These are phyloP conservation scores for Neuroscelio doddi DNA, from an alignment of 2,888 invertebrate genomes.

Conservation along the genomic window DNA sequence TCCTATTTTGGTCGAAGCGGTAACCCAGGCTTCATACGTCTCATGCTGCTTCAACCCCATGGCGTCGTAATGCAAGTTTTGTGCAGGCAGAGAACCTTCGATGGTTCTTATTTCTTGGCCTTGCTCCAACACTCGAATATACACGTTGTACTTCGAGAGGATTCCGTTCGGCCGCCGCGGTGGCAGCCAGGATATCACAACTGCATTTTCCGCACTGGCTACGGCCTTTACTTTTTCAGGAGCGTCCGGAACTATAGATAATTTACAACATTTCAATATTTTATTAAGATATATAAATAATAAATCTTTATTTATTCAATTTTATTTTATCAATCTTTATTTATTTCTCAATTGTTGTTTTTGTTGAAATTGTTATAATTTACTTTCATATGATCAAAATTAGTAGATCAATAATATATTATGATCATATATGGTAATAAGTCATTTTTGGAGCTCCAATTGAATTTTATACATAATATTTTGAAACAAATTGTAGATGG, in stretches of 20 bases:
- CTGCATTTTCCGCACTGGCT: constrained; percentile 75
- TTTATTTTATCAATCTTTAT: not conserved
- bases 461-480: too few relatives aligned
- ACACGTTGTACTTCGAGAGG: constrained; percentile 77
- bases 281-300: too few relatives aligned
- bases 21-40: constrained; percentile 77
- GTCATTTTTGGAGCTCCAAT: too few relatives aligned
- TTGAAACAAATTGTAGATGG: too few relatives aligned
- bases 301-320: not conserved
- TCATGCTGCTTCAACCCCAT: constrained; percentile 74
- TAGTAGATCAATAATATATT: too few relatives aligned
- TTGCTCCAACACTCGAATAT: constrained; percentile 74
- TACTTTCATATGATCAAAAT: too few relatives aligned
- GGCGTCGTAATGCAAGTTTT: constrained; percentile 74
- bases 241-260: constrained; percentile 75
- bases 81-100: constrained; percentile 71
- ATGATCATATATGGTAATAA: too few relatives aligned
- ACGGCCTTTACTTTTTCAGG: constrained; percentile 78
- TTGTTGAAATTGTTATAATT: too few relatives aligned
- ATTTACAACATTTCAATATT: too few relatives aligned
- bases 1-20: constrained; percentile 77
- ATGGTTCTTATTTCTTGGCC: constrained; percentile 74
- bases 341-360: not conserved
- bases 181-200: constrained; percentile 79
- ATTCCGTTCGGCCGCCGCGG: constrained; percentile 78